Evolutionary conservation across 2,113 vertebrate species (phyloP).

Genomic region (Lepus timidus): DNA sequence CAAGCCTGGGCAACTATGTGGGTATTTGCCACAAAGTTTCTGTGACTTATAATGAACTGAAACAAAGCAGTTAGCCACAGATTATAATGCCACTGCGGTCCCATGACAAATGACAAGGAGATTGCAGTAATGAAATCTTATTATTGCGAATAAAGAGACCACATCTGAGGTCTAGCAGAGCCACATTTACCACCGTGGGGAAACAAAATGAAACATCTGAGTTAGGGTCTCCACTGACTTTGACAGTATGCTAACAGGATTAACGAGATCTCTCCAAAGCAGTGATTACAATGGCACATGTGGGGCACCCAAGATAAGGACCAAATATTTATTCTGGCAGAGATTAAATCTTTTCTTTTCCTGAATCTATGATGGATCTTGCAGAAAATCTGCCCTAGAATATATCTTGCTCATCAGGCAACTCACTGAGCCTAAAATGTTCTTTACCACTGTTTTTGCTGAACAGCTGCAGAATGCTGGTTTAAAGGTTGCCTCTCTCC

Average conservation of each 20-base stretch:
- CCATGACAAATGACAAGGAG: slow-evolving; percentile 70
- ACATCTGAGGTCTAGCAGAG: slow-evolving; percentile 66
- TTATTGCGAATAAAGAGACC: slow-evolving; percentile 25
- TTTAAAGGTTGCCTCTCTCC: slow-evolving; percentile 22
- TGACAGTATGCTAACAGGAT: background rate
- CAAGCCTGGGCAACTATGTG: background rate
- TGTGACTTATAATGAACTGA: slow-evolving; percentile 64
- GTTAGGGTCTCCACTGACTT: background rate
- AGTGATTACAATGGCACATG: slow-evolving; percentile 54
- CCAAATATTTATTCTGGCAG: slow-evolving; percentile 76
- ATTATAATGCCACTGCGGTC: slow-evolving; percentile 65
- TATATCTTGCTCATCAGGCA: slow-evolving; percentile 67
- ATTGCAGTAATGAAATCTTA: slow-evolving; percentile 70
- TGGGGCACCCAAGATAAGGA: slow-evolving; percentile 76
- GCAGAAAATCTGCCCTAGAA: slow-evolving; percentile 68
- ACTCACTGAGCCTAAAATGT: slow-evolving; percentile 56
- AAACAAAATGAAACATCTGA: slow-evolving; percentile 36
- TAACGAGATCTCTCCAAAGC: slow-evolving; percentile 43
- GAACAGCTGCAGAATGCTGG: slow-evolving; percentile 40
- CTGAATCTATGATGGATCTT: slow-evolving; percentile 77
- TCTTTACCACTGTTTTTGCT: background rate
- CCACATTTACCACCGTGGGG: slow-evolving; percentile 13
- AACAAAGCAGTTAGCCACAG: slow-evolving; percentile 69
- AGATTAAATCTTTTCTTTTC: slow-evolving; percentile 78
- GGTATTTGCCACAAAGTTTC: slow-evolving; percentile 54